Percentiles rank a stretch among this genome's conserved stretches.
Evolutionary conservation across 2,888 invertebrate species (phyloP).

Genomic region (Meghimatium bilineatum): DNA sequence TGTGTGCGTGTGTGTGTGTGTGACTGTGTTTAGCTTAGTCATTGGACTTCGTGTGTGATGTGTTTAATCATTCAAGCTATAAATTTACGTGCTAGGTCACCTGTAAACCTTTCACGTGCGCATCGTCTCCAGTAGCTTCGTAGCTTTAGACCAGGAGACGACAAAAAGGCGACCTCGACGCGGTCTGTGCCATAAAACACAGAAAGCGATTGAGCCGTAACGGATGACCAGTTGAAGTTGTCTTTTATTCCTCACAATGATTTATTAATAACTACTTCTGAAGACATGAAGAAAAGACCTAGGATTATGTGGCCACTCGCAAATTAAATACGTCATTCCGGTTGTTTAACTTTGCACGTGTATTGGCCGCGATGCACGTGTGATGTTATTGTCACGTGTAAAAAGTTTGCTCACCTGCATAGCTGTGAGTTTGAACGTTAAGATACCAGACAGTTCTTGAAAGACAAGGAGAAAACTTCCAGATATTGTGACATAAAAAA

Average conservation of each 20-base stretch:
- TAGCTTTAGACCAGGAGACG: not conserved
- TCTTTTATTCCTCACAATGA: conserved; percentile 2
- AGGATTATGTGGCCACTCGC: not conserved
- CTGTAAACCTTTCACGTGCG: not conserved
- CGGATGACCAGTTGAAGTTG: not conserved
- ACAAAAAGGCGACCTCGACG: not conserved
- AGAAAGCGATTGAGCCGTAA: not conserved
- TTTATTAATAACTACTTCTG: not conserved
- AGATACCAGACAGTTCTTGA: not conserved
- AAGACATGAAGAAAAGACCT: not conserved
- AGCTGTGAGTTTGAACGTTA: not conserved
- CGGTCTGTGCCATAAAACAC: not conserved
- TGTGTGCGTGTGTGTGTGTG: not conserved
- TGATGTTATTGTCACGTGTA: not conserved
- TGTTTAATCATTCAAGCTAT: not conserved
- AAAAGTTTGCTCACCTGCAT: conserved; percentile 17
- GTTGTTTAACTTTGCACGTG: conserved; percentile 11
- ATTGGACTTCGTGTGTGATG: not conserved
- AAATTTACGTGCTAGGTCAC: not conserved
- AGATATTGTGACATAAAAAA: conserved; percentile 22
- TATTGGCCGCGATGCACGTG: not conserved
- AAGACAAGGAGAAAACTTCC: not conserved
- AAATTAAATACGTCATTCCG: not conserved
- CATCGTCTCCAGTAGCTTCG: not conserved
- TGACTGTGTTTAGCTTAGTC: too few relatives aligned